Conservation (phyloP, 2,888 invertebrate species). For the Caenorhabditis sinica region DNA sequence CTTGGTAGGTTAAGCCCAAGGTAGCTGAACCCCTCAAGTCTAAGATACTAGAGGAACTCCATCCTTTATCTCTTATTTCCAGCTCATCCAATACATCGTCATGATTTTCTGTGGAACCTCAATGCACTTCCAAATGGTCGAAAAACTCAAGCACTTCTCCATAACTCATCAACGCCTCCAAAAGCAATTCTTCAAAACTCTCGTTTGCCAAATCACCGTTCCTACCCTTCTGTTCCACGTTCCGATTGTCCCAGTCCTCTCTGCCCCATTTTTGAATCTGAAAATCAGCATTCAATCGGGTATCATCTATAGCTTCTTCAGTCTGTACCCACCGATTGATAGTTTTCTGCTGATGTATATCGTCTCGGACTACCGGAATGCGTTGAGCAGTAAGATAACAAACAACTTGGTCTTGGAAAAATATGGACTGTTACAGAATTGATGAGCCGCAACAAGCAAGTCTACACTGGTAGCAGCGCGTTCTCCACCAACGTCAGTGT, state of each 20-base stretch:
- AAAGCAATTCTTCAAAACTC: conserved; percentile 40
- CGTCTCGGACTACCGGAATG: conserved; percentile 37
- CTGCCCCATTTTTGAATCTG: conserved; percentile 40
- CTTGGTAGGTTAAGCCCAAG: not conserved
- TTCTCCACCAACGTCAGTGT: conserved; percentile 26
- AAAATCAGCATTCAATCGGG: conserved; percentile 39
- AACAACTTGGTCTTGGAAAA: not conserved
- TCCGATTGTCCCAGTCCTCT: conserved; percentile 23
- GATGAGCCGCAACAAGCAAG: conserved; percentile 37
- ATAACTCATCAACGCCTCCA: conserved; percentile 34
- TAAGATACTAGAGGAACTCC: no score
- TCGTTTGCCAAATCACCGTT: conserved; percentile 27
- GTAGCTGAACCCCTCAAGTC: no score
- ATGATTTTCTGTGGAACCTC: conserved; percentile 30
- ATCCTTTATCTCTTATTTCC: not conserved
- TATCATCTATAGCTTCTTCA: conserved; percentile 43
- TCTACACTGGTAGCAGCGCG: conserved; percentile 32
- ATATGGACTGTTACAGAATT: conserved; percentile 4
- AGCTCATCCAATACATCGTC: conserved; percentile 22
- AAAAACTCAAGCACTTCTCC: conserved; percentile 23
- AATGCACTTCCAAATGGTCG: conserved; percentile 30
- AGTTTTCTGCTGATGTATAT: conserved; percentile 28
- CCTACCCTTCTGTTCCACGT: conserved; percentile 44
- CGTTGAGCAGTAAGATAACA: conserved; percentile 31
- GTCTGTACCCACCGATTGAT: conserved; percentile 42